Evolutionary conservation across 2,888 invertebrate genomes (phyloP).

Genomic region (Eupithecia dodoneata): DNA sequence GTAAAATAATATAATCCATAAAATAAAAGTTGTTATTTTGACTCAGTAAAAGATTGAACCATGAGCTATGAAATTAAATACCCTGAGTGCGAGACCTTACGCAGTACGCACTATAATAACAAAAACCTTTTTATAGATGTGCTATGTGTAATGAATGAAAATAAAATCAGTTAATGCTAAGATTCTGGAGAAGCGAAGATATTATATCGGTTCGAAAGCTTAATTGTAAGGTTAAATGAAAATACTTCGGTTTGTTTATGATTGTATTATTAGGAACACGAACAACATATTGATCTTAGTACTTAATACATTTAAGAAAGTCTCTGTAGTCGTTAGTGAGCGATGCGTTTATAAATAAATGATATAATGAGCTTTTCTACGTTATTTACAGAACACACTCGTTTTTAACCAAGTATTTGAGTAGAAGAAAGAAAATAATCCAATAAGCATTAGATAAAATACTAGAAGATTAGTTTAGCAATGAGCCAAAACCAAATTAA

Average conservation of each 20-base stretch:
- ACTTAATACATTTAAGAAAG: not conserved
- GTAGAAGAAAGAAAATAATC: not conserved
- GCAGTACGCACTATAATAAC: too few relatives aligned
- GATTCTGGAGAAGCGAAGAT: constrained; percentile 18
- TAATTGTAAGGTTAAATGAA: constrained; percentile 32
- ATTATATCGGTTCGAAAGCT: not conserved
- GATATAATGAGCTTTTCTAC: not conserved
- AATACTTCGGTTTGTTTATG: constrained; percentile 25
- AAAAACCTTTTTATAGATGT: too few relatives aligned
- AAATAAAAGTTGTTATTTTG: too few relatives aligned
- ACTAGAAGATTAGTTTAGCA: constrained; percentile 19
- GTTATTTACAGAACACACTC: constrained; percentile 1
- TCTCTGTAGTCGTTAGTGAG: constrained; percentile 3
- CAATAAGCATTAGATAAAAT: constrained; percentile 2
- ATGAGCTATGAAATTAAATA: too few relatives aligned
- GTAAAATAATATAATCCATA: too few relatives aligned
- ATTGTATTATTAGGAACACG: constrained; percentile 21
- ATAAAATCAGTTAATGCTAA: not conserved
- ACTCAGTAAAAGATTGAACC: not conserved
- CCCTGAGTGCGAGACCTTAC: too few relatives aligned
- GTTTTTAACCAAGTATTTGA: not conserved
- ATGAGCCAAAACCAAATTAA: constrained; percentile 29
- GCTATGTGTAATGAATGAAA: not conserved
- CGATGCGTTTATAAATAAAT: not conserved
- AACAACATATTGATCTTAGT: not conserved